Percentiles rank a stretch among this genome's conserved stretches.
phyloP scores from a whole-genome alignment of 2,888 invertebrate genomes.

The Calliphora vomitoria region DNA sequence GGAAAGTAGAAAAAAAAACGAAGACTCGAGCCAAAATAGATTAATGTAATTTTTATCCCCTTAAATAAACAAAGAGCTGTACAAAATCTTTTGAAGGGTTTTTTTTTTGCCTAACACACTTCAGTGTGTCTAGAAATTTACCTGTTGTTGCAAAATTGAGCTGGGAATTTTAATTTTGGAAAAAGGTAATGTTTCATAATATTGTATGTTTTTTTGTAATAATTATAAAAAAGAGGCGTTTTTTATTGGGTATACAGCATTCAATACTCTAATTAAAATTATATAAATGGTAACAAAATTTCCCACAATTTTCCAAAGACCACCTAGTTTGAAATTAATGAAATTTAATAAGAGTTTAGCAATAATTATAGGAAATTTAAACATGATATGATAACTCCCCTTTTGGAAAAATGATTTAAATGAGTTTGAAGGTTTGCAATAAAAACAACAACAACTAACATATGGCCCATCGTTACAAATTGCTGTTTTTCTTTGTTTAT shows the following conservation, averaged over 20 bases:
- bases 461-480: no score
- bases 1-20: not conserved
- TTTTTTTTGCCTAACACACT: not conserved
- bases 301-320: constrained; percentile 38
- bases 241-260: not conserved
- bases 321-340: constrained; percentile 24
- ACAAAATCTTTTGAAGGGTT: constrained; percentile 25
- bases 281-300: constrained; percentile 6
- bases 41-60: constrained; percentile 76
- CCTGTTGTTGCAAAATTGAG: constrained; percentile 46
- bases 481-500: no score
- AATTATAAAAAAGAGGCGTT: constrained; percentile 2
- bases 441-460: no score
- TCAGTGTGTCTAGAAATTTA: constrained; percentile 18
- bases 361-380: constrained; percentile 4
- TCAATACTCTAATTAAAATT: constrained; percentile 54
- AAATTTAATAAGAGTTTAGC: constrained; percentile 23
- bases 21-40: constrained; percentile 82
- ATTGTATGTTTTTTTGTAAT: constrained; percentile 3
- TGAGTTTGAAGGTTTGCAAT: no score
- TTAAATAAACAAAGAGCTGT: constrained; percentile 50
- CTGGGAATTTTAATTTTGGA: not conserved
- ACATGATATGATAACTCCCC: not conserved
- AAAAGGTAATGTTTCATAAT: constrained; percentile 56
- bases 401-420: not conserved